These are phyloP conservation scores for Portunus trituberculatus DNA, from an alignment of 1,140 invertebrate species.

Conservation along the genomic window DNA sequence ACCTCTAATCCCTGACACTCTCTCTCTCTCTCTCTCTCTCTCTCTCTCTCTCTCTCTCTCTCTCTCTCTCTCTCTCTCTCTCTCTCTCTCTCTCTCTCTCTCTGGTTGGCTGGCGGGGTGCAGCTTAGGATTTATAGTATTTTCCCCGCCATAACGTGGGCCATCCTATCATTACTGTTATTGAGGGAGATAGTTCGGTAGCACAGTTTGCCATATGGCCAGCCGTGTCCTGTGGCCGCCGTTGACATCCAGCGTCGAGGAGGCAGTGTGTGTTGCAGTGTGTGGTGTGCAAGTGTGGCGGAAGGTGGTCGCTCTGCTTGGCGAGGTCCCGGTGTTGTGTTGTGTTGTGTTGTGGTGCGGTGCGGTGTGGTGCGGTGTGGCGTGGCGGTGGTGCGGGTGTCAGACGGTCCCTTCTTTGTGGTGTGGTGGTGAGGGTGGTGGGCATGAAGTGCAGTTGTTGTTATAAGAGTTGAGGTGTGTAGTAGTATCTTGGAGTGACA, in stretches of 20 bases:
- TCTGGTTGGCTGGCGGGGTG: neutral
- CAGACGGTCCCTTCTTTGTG: neutral
- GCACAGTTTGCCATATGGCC: conserved; percentile 65
- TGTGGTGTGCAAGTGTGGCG: conserved; percentile 45
- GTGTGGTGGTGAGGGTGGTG: neutral
- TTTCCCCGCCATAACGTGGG: conserved; percentile 53
- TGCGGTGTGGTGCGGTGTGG: too few species aligned
- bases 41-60: conserved; percentile 36
- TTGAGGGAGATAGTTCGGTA: conserved; percentile 54
- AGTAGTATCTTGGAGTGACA: neutral
- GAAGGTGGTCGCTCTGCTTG: neutral
- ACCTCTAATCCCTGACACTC: neutral
- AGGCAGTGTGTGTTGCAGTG: conserved; percentile 34
- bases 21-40: neutral
- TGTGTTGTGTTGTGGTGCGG: too few species aligned
- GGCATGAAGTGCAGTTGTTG: neutral
- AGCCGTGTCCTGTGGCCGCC: conserved; percentile 32
- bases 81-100: conserved; percentile 29
- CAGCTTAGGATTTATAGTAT: conserved; percentile 58
- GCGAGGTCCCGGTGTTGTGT: too few species aligned
- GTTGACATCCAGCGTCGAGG: neutral
- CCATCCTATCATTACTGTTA: conserved; percentile 65
- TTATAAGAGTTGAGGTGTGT: neutral
- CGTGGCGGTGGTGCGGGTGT: too few species aligned
- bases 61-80: conserved; percentile 55